phyloP scores from a whole-genome alignment of 2,888 invertebrate species.

The Cecidostiba fungosa region DNA sequence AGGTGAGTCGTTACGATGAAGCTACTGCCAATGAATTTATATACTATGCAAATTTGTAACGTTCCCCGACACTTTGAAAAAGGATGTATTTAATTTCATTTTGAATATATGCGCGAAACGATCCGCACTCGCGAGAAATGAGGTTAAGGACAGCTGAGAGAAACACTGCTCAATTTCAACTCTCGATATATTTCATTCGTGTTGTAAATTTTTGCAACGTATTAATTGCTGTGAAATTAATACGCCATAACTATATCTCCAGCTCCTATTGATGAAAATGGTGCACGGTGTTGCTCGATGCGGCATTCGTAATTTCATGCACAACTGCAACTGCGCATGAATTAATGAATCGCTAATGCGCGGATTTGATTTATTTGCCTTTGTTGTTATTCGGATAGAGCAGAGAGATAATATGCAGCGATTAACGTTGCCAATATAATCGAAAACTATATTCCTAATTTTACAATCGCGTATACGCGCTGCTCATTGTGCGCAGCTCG shows the following conservation, averaged over 20 bases:
- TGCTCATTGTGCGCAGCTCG: not conserved
- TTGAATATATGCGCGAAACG: conserved; percentile 14
- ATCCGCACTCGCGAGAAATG: not conserved
- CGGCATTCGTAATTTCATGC: not conserved
- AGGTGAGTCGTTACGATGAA: not conserved
- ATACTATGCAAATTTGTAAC: not conserved
- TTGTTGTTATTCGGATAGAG: not conserved
- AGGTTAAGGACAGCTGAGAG: not conserved
- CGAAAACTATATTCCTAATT: not conserved
- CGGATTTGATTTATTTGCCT: not conserved
- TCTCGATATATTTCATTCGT: not conserved
- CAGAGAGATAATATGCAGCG: not conserved
- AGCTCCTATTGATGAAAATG: not conserved
- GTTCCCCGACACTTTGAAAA: conserved; percentile 7
- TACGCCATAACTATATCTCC: not conserved
- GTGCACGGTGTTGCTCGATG: not conserved
- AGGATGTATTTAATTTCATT: conserved; percentile 9
- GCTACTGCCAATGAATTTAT: not conserved
- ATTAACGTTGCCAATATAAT: not conserved
- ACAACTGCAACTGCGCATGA: not conserved
- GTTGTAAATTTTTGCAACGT: not conserved
- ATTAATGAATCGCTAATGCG: conserved; percentile 3
- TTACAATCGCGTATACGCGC: not conserved
- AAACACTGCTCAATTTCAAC: not conserved
- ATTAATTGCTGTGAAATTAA: not conserved